These are phyloP conservation scores for Rhinopithecus roxellana DNA, from an alignment of 2,113 vertebrate species.

Conservation along the genomic window DNA sequence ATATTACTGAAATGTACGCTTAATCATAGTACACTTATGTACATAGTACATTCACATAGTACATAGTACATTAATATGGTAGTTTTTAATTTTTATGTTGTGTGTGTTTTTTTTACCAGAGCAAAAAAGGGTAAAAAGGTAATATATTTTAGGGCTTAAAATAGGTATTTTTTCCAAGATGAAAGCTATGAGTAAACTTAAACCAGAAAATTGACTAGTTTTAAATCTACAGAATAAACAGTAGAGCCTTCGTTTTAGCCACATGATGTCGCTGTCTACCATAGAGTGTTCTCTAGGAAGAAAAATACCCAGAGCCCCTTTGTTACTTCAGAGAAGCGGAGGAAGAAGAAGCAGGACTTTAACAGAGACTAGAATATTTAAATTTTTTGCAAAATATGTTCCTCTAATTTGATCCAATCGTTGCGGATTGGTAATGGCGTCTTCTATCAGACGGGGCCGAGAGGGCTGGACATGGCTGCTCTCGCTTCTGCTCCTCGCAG, in stretches of 20 bases:
- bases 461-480: constrained; percentile 36
- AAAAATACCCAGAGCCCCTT: constrained; percentile 27
- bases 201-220: neutral
- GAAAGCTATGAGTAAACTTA: constrained; percentile 3
- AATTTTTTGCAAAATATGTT: neutral
- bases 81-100: neutral
- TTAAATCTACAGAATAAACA: neutral
- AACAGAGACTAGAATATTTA: neutral
- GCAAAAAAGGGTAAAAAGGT: neutral
- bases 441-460: neutral
- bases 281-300: neutral
- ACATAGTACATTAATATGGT: neutral
- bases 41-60: no score
- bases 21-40: neutral
- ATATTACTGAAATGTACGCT: neutral
- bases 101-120: neutral
- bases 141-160: neutral
- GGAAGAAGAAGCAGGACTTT: constrained; percentile 45
- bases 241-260: constrained; percentile 40
- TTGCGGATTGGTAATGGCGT: constrained; percentile 62
- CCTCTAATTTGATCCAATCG: constrained; percentile 33
- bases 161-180: neutral
- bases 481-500: neutral
- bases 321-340: neutral
- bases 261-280: constrained; percentile 79